Conservation (phyloP, 2,797 vertebrate species). For the Borostomias antarcticus region DNA sequence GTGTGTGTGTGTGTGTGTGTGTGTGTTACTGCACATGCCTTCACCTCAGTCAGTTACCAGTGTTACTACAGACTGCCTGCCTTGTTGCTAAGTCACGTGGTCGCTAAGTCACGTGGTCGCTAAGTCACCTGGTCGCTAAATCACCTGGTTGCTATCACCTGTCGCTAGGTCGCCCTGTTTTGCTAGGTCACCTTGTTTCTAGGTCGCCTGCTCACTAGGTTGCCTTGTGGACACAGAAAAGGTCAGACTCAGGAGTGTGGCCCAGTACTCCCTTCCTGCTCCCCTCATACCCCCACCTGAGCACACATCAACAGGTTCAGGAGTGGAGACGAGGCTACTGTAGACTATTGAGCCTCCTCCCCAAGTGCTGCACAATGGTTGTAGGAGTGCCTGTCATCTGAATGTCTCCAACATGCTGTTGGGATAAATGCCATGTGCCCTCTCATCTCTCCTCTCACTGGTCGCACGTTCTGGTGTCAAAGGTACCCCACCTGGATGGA, state of each 20-base stretch:
- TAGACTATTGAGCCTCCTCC: background rate
- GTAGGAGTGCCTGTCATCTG: no score
- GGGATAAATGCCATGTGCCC: background rate
- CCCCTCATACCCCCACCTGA: no score
- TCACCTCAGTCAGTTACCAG: background rate
- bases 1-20: background rate
- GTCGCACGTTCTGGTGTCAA: background rate
- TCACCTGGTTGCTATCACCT: background rate
- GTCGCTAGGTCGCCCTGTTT: no score
- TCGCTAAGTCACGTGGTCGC: background rate
- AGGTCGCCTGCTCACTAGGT: background rate
- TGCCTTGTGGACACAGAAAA: background rate
- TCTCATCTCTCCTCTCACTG: background rate
- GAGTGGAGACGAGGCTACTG: background rate
- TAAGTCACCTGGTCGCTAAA: background rate
- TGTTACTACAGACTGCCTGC: background rate
- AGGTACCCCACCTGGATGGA: background rate
- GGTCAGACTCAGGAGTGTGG: background rate
- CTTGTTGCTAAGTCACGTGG: conserved; percentile 1
- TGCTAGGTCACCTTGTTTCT: background rate
- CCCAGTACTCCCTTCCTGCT: background rate
- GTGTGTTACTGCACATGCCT: background rate
- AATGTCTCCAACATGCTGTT: no score
- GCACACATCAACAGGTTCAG: no score
- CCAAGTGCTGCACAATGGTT: background rate